Conservation (phyloP, 1,140 invertebrate genomes). For the Helicorthomorpha holstii region DNA sequence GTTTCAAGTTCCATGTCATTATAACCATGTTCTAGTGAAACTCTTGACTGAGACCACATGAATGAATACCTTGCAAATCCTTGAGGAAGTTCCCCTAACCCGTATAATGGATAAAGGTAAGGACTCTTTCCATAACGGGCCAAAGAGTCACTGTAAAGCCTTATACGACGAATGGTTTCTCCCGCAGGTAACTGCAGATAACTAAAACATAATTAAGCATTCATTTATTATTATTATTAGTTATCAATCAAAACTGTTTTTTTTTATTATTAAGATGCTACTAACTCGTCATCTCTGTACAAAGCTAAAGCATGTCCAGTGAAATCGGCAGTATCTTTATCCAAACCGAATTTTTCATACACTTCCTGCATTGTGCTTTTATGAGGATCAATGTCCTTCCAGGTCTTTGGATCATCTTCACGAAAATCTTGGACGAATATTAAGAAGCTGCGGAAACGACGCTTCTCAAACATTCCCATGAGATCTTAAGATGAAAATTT, state of each 20-base stretch:
- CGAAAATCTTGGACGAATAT: conserved; percentile 89
- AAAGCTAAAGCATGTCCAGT: conserved; percentile 96
- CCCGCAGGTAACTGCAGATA: conserved; percentile 69
- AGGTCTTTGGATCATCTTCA: conserved; percentile 77
- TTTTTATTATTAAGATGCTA: conserved; percentile 5
- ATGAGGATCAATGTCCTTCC: conserved; percentile 84
- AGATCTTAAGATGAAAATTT: conserved; percentile 66
- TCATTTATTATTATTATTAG: background rate
- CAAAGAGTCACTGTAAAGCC: conserved; percentile 92
- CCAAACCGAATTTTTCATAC: conserved; percentile 90
- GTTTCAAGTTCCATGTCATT: no score
- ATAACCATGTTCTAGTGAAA: background rate
- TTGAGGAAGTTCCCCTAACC: conserved; percentile 95
- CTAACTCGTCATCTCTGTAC: conserved; percentile 45
- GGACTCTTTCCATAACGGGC: conserved; percentile 97
- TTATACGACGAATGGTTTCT: conserved; percentile 77
- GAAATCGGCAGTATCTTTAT: conserved; percentile 95
- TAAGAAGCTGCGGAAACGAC: conserved; percentile 92
- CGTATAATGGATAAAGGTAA: conserved; percentile 98
- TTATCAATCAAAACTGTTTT: no score
- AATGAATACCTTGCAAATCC: conserved; percentile 86
- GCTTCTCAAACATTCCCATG: conserved; percentile 99
- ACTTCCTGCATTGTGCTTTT: conserved; percentile 66
- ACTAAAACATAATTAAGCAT: conserved; percentile 28
- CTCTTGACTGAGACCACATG: no score